Conservation (phyloP, 2,113 vertebrate genomes). For the Ancistrus triradiatus region DNA sequence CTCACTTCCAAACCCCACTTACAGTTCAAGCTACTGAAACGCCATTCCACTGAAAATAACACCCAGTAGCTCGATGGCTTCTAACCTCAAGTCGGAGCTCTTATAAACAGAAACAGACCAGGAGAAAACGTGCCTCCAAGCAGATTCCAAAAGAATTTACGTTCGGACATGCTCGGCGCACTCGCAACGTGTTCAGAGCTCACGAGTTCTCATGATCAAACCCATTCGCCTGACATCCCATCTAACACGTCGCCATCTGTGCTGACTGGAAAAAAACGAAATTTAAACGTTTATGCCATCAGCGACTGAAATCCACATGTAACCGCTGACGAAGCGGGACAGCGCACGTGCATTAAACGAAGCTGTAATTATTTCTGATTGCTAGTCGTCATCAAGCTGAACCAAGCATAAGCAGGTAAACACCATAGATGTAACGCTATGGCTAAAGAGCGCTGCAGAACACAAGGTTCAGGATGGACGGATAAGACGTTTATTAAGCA, state of each 20-base stretch:
- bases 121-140: constrained; percentile 2
- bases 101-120: too few species aligned
- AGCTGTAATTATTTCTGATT: constrained; percentile 6
- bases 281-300: neutral
- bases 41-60: too few species aligned
- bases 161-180: constrained; percentile 14
- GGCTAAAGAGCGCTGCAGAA: too few species aligned
- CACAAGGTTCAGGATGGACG: too few species aligned
- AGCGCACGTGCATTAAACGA: too few species aligned
- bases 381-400: neutral
- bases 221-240: neutral
- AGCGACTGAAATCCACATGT: neutral
- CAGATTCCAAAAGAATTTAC: constrained; percentile 28
- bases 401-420: neutral
- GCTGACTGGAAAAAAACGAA: too few species aligned
- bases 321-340: neutral
- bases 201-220: constrained; percentile 2
- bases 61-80: too few species aligned
- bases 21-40: too few species aligned
- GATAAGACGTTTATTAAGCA: too few species aligned
- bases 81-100: too few species aligned
- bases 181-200: constrained; percentile 1
- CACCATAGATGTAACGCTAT: too few species aligned
- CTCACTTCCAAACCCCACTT: too few species aligned
- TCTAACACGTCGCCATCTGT: constrained; percentile 8